Evolutionary conservation across 2,888 invertebrate genomes (phyloP).

Genomic region (Notodonta ziczac): DNA sequence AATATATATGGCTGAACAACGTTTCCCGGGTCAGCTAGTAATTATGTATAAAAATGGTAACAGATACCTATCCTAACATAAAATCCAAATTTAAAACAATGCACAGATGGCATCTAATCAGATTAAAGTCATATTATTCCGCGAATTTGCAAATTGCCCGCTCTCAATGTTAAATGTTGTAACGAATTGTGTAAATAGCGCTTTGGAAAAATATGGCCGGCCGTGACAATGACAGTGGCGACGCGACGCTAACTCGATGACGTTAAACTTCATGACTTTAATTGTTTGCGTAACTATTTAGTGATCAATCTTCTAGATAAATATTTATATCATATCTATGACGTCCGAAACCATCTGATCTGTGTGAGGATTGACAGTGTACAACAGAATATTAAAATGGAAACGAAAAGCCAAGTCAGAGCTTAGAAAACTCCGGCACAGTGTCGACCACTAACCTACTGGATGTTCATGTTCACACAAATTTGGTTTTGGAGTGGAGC

Average conservation of each 20-base stretch:
- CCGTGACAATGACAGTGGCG: constrained; percentile 62
- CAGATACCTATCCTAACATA: background rate
- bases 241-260: constrained; percentile 41
- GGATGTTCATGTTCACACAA: no score
- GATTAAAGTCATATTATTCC: constrained; percentile 32
- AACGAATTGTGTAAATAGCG: constrained; percentile 30
- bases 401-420: no score
- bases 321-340: no score
- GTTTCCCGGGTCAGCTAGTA: no score
- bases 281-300: constrained; percentile 1
- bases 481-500: no score
- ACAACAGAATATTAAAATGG: no score
- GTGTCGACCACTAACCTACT: no score
- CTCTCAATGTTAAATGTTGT: constrained; percentile 22
- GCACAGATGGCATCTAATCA: constrained; percentile 10
- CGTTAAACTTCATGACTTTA: background rate
- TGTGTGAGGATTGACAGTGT: no score
- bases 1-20: no score
- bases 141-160: constrained; percentile 20
- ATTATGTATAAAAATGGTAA: constrained; percentile 1
- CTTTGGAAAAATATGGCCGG: constrained; percentile 35
- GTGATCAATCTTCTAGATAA: background rate
- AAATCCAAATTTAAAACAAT: background rate
- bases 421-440: no score
- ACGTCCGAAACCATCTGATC: no score